A percentile compares a stretch with the other conserved stretches of the same genome.
Conservation (phyloP, 2,888 invertebrate genomes). For the Chalcis sispes region DNA sequence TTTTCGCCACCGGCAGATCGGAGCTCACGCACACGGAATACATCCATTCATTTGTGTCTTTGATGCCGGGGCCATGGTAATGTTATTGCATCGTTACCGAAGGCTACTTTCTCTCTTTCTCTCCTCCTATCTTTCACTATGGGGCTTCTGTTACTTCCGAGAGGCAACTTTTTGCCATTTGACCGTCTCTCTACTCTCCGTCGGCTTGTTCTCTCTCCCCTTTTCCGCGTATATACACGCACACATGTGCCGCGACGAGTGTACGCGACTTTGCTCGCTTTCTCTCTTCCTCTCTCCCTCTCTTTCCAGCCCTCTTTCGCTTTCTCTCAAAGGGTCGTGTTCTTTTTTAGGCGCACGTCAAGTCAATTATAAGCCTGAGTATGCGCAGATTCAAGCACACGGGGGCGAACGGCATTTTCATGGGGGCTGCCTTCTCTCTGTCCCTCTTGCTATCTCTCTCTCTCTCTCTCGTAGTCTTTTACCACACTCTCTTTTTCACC, state of each 20-base stretch:
- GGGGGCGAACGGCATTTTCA: conserved; percentile 45
- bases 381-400: conserved; percentile 38
- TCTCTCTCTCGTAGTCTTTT: conserved; percentile 22
- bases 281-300: too few species aligned
- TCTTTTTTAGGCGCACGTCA: conserved; percentile 54
- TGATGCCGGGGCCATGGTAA: conserved; percentile 67
- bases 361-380: conserved; percentile 58
- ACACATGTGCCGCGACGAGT: not conserved
- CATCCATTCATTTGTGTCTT: conserved; percentile 70
- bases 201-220: not conserved
- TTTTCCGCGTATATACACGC: not conserved
- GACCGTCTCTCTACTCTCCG: conserved; percentile 27
- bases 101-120: conserved; percentile 53
- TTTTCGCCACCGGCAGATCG: conserved; percentile 62
- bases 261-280: not conserved
- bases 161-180: conserved; percentile 51
- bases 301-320: conserved; percentile 24
- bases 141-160: conserved; percentile 41
- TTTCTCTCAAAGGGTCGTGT: conserved; percentile 53
- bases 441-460: conserved; percentile 1
- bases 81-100: conserved; percentile 72
- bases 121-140: not conserved
- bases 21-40: conserved; percentile 51
- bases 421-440: conserved; percentile 32
- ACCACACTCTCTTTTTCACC: conserved; percentile 11